Evolutionary conservation across 2,888 invertebrate species (phyloP).

Genomic region (Nymphalis polychloros): DNA sequence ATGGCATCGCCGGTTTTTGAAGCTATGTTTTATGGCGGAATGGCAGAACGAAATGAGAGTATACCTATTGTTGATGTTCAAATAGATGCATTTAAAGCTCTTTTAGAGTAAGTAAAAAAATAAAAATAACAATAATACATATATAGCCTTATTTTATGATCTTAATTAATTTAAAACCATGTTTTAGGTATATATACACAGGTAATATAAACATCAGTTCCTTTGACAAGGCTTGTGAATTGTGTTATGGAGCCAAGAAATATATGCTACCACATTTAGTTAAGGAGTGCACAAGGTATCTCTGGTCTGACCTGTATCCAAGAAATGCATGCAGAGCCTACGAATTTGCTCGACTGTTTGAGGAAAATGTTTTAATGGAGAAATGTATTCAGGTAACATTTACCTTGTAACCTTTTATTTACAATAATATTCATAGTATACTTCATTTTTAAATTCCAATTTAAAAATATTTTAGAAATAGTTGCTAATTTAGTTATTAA

Average conservation of each 20-base stretch:
- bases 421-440: too few relatives aligned
- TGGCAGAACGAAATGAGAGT: slow-evolving; percentile 89
- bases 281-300: slow-evolving; percentile 89
- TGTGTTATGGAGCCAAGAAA: slow-evolving; percentile 94
- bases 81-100: slow-evolving; percentile 91
- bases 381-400: slow-evolving; percentile 86
- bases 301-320: slow-evolving; percentile 91
- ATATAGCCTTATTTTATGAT: background rate
- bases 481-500: too few relatives aligned
- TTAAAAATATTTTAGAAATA: too few relatives aligned
- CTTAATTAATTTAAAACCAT: background rate
- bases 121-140: slow-evolving; percentile 29
- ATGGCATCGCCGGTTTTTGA: slow-evolving; percentile 95
- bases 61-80: slow-evolving; percentile 92
- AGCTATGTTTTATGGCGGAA: slow-evolving; percentile 92
- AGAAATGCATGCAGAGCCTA: slow-evolving; percentile 92
- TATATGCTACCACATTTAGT: slow-evolving; percentile 93
- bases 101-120: slow-evolving; percentile 85
- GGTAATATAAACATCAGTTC: slow-evolving; percentile 90
- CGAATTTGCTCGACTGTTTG: slow-evolving; percentile 92
- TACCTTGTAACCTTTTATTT: too few relatives aligned
- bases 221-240: slow-evolving; percentile 92
- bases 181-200: slow-evolving; percentile 89
- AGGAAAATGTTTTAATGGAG: slow-evolving; percentile 90
- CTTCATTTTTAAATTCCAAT: too few relatives aligned